A percentile compares a stretch with the other conserved stretches of the same genome.
Evolutionary conservation across 2,888 invertebrate genomes (phyloP).

Genomic region (Dasypogon diadema): DNA sequence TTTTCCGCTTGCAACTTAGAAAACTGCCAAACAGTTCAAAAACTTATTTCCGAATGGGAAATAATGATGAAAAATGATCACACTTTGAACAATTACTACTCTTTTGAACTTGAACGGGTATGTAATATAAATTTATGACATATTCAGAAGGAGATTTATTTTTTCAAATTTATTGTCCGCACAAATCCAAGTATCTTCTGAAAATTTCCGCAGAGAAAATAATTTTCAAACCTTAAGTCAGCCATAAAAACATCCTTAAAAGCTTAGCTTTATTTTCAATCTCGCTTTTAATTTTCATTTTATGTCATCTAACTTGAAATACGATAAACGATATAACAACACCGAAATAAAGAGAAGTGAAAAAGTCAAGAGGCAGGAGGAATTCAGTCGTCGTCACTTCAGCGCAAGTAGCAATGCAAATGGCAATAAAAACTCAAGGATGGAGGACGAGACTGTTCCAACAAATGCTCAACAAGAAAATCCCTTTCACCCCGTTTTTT

Average conservation of each 20-base stretch:
- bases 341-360: neutral
- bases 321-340: constrained; percentile 40
- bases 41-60: no score
- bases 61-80: no score
- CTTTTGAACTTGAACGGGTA: no score
- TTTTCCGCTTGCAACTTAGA: no score
- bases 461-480: constrained; percentile 45
- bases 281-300: constrained; percentile 43
- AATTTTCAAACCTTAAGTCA: neutral
- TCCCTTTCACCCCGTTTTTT: constrained; percentile 35
- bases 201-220: neutral
- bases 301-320: constrained; percentile 38
- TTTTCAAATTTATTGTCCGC: no score
- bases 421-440: constrained; percentile 37
- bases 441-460: constrained; percentile 9
- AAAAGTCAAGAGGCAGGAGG: neutral
- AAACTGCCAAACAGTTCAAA: no score
- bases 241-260: constrained; percentile 15
- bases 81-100: no score
- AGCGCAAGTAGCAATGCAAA: constrained; percentile 37
- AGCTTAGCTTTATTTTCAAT: constrained; percentile 41
- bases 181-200: no score
- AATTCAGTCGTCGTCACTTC: constrained; percentile 13
- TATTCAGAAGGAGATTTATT: no score
- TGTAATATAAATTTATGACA: no score